Percentiles rank a stretch among this genome's conserved stretches.
Evolutionary conservation across 92 coral and sea anemone genomes (phyloP).

Genomic region (Muricea muricata): DNA sequence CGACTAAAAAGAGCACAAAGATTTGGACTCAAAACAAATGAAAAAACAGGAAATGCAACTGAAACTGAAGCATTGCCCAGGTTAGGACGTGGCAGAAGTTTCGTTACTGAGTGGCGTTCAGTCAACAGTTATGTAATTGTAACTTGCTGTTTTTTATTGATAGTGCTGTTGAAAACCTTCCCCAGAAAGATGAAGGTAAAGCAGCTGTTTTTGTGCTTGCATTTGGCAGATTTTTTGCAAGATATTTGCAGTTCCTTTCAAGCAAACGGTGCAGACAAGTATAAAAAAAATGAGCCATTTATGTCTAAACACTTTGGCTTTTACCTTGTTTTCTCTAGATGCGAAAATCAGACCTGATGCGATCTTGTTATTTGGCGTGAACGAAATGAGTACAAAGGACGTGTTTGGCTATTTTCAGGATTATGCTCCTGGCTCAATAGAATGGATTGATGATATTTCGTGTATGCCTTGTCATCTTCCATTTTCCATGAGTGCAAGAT

Average conservation of each 20-base stretch:
- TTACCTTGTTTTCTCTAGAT: slow-evolving; percentile 36
- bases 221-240: too few relatives aligned
- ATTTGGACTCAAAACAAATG: slow-evolving; percentile 73
- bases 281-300: too few relatives aligned
- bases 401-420: slow-evolving; percentile 83
- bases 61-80: slow-evolving; percentile 45
- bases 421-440: slow-evolving; percentile 92
- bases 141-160: not conserved
- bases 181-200: slow-evolving; percentile 15
- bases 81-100: not conserved
- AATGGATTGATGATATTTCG: slow-evolving; percentile 96
- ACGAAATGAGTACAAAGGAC: slow-evolving; percentile 89
- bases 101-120: too few relatives aligned
- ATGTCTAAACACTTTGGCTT: too few relatives aligned
- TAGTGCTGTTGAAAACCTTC: slow-evolving; percentile 20
- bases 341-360: slow-evolving; percentile 88
- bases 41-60: slow-evolving; percentile 37
- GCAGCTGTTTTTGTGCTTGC: not conserved
- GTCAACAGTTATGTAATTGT: too few relatives aligned
- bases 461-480: slow-evolving; percentile 72
- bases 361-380: slow-evolving; percentile 79
- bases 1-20: slow-evolving; percentile 77
- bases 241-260: too few relatives aligned
- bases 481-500: too few relatives aligned
- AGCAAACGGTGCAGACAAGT: too few relatives aligned